Evolutionary conservation across 2,888 invertebrate species (phyloP).

Genomic region (Loripinus fragilis): DNA sequence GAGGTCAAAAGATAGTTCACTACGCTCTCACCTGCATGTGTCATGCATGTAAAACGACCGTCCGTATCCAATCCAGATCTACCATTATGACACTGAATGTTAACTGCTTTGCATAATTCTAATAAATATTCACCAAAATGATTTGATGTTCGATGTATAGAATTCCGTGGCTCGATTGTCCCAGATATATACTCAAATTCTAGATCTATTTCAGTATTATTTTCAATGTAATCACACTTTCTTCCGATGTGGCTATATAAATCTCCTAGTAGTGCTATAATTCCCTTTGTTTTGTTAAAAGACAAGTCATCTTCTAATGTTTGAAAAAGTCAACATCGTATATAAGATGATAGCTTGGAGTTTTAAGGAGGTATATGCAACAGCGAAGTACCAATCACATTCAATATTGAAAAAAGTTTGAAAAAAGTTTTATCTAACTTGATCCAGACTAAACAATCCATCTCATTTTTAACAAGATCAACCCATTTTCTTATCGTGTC

Average conservation of each 20-base stretch:
- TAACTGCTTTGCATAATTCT: no score
- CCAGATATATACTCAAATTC: no score
- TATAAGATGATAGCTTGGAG: neutral
- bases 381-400: neutral
- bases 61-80: no score
- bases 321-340: conserved; percentile 23
- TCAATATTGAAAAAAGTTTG: no score
- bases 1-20: no score
- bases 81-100: no score
- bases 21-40: no score
- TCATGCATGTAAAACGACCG: no score
- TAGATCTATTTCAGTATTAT: no score
- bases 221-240: conserved; percentile 13
- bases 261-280: conserved; percentile 22
- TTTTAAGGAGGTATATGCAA: neutral
- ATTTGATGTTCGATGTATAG: no score
- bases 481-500: neutral
- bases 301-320: conserved; percentile 15
- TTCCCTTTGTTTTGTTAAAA: neutral
- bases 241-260: conserved; percentile 15
- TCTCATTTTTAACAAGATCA: neutral
- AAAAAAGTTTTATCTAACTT: neutral
- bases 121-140: no score
- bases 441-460: neutral
- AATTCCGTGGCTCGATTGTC: no score